These are phyloP conservation scores for Gambelia wislizenii DNA, from an alignment of 2,797 vertebrate species.

Conservation along the genomic window DNA sequence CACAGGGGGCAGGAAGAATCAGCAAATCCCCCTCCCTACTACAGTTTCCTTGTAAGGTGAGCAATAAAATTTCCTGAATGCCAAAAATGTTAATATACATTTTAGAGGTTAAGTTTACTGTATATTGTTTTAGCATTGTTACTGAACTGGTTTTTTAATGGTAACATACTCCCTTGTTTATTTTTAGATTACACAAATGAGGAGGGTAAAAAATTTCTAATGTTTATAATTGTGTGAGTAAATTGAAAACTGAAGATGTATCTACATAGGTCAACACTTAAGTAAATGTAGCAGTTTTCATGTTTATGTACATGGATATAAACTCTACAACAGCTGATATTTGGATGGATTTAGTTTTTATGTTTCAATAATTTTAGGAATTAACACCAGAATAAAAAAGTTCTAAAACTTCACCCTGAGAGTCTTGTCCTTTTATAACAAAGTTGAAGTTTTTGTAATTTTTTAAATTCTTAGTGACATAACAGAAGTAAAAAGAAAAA, in stretches of 20 bases:
- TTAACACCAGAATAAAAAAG: conserved; percentile 58
- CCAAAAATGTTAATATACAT: conserved; percentile 51
- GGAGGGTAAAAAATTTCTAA: conserved; percentile 17
- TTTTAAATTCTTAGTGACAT: too few species aligned
- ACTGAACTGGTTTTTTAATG: conserved; percentile 25
- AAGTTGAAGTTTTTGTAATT: too few species aligned
- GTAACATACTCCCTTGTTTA: conserved; percentile 40
- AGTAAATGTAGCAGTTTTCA: conserved; percentile 30
- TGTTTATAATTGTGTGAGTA: conserved; percentile 33
- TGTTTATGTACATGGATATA: conserved; percentile 64
- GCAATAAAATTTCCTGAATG: conserved; percentile 55
- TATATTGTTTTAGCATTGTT: conserved; percentile 61
- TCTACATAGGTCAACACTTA: conserved; percentile 48
- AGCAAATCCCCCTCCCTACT: neutral
- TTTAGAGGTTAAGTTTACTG: conserved; percentile 65
- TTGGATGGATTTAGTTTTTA: conserved; percentile 66
- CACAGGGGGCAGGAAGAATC: neutral
- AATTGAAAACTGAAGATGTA: conserved; percentile 41
- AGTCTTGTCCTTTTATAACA: conserved; percentile 27
- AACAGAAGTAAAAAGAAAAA: neutral
- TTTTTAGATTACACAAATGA: neutral
- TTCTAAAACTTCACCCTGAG: neutral
- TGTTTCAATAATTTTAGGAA: conserved; percentile 49
- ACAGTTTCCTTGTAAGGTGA: conserved; percentile 6
- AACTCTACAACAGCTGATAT: conserved; percentile 61